Base-by-base conservation (phyloP, 2,113 vertebrate genomes). In the Orthochromis malagaraziensis region DNA sequence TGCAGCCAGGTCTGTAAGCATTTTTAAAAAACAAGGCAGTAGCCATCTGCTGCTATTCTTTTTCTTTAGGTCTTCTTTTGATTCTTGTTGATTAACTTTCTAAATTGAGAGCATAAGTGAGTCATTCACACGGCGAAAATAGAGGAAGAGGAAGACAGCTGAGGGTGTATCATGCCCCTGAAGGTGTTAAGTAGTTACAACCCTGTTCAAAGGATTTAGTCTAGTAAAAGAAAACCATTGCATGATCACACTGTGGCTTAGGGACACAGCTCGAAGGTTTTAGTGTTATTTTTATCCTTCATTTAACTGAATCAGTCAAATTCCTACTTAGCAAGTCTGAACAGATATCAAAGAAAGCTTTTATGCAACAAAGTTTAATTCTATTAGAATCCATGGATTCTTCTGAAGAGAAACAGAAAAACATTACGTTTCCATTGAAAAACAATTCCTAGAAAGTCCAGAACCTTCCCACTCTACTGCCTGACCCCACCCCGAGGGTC, bases 401-500 rank as follows among this genome's bases (percentile, higher is more conserved):
- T 51, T 80, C 57, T 73, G 53, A 82, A 10, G 38, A 63, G 33
- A 35, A 14, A 82, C 45, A 21, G 79, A 21, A 79, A 53, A 87
- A 57, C 53, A 85, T 7, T 42, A 11, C 68, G 45, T 68, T 90
- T 58, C 75, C 38, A 40, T 51, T 19, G 4, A 24, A 83, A 86
- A 86, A 6, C 38, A 88, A 89, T 89, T 92, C 93, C 79, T 94
- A 77, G 91, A 93, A 90, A 92, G 84, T 88, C 82, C 55, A 82
- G 14, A 80, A 68, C 55, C 24, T 77, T 49, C 68, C 49, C 45
- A 26, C 35, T 77, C 73, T 45, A 35, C 53, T 57, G n/a, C 26
- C 80, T 38, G 57, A 82, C 82, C 82, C 79, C 29, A 81, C 55
- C 38, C 86, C 6, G 6, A 49, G 57, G 42, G 83, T 11, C 53